Percentiles rank a stretch among this genome's conserved stretches.
phyloP scores from a whole-genome alignment of 2,797 vertebrate species.

The Novumbra hubbsi region DNA sequence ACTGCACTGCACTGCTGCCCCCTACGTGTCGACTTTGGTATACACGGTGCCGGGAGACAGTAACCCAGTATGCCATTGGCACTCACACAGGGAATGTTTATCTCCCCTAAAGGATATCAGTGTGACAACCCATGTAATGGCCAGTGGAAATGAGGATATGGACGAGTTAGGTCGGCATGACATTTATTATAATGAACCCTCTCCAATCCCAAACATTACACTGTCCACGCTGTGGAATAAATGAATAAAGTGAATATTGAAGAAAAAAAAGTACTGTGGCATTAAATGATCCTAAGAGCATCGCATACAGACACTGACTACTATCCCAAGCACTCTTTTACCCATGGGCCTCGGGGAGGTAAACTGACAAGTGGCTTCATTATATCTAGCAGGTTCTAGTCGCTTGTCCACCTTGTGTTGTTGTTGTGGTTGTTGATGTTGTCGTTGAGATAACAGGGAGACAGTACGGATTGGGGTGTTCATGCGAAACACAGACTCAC shows the following conservation, averaged over 20 bases:
- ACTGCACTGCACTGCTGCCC: conserved; percentile 52
- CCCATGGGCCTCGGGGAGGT: conserved; percentile 47
- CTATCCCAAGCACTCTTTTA: conserved; percentile 18
- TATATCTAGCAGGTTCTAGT: conserved; percentile 37
- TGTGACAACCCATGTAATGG: neutral
- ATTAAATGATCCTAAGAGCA: neutral
- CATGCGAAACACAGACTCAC: conserved; percentile 43
- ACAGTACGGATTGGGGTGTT: conserved; percentile 41
- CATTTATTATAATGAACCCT: conserved; percentile 3
- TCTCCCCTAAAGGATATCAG: neutral
- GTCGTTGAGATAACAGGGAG: conserved; percentile 23
- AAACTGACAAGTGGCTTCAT: conserved; percentile 44
- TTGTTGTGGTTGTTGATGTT: conserved; percentile 52
- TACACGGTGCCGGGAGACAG: conserved; percentile 31
- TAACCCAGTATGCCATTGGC: neutral
- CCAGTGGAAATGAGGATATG: neutral
- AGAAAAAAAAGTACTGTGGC: neutral
- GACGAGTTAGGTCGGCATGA: neutral
- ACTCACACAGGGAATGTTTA: neutral
- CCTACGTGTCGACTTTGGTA: conserved; percentile 48
- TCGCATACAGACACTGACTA: neutral
- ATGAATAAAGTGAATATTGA: neutral
- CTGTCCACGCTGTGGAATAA: neutral
- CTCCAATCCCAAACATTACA: neutral
- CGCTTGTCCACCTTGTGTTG: conserved; percentile 47